Base-by-base conservation (phyloP, 2,888 invertebrate genomes). In the Papilio elwesi region DNA sequence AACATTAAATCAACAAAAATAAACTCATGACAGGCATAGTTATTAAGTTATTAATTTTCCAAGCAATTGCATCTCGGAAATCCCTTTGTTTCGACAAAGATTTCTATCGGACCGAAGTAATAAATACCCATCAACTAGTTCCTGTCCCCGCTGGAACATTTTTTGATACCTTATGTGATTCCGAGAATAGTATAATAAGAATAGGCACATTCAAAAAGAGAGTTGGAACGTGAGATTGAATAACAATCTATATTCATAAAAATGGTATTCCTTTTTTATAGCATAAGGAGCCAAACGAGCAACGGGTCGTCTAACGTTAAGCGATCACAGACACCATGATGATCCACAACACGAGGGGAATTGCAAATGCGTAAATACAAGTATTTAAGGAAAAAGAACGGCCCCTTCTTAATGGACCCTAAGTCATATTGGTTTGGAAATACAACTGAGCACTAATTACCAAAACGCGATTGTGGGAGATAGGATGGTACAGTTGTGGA, bases 1-100 rank as follows among this genome's bases (percentile, higher is more conserved):
- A 26, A 26, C 1, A 26, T 26, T 4, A 26, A 26, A 26, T 26
- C 26, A 4, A 2, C 26, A 26, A 26, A n/a, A 57, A 36, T 57
- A 57, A 57, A 57, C 13, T 9, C 59, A 38, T 9, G 59, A n/a
- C 57, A 36, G 13, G 26, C 36, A 38, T n/a, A 57, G 13, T n/a
- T n/a, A n/a, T n/a, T n/a, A n/a, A n/a, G n/a, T n/a, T 57, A 57
- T 57, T 36, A 36, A 57, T 57, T 59, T 59, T 55, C n/a, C 6
- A 6, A n/a, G 9, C 9, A 15, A 43, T 6, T 43, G 7, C 43
- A 7, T 43, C 43, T 62, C 12, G 8, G 8, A 52, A 43, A 48
- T 43, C 43, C 8, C 59, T 38, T 62, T 62, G 26, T 51, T 62
- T 52, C 43, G 47, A 48, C 38, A 36, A n/a, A 16, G 49, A 38